A percentile compares a stretch with the other conserved stretches of the same genome.
These are phyloP conservation scores for Rhabdomys dilectus DNA, from an alignment of 2,113 vertebrate genomes.

Conservation along the genomic window DNA sequence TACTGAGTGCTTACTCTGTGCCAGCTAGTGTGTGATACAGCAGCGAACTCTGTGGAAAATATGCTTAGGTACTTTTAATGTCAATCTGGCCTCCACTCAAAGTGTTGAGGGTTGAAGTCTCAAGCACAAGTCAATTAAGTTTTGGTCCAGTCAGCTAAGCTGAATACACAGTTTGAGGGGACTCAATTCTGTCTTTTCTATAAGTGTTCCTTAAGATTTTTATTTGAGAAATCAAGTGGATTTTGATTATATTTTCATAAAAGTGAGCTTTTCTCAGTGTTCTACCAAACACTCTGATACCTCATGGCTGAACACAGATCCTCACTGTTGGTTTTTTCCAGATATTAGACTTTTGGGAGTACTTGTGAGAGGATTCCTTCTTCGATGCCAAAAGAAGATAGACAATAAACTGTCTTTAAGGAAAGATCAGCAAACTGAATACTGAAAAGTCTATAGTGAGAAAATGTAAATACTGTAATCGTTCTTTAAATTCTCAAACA, in stretches of 20 bases:
- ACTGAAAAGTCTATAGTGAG: background rate
- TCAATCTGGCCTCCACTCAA: background rate
- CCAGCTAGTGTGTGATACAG: background rate
- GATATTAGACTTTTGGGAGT: constrained; percentile 33
- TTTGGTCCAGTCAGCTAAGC: background rate
- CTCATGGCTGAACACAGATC: background rate
- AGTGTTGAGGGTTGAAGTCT: background rate
- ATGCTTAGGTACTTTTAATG: background rate
- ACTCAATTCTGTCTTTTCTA: background rate
- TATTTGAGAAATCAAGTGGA: constrained; percentile 34
- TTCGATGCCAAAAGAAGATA: background rate
- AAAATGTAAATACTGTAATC: constrained; percentile 42
- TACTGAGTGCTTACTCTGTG: background rate
- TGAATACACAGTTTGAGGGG: background rate
- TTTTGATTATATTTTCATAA: constrained; percentile 13
- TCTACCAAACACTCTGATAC: background rate
- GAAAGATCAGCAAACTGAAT: constrained; percentile 35
- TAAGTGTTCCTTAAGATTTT: background rate
- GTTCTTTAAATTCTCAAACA: constrained; percentile 51
- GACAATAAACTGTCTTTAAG: background rate
- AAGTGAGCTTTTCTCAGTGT: background rate
- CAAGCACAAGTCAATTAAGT: background rate
- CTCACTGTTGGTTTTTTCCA: background rate
- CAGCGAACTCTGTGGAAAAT: background rate
- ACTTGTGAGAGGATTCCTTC: background rate